Percentiles rank a stretch among this genome's conserved stretches.
Evolutionary conservation across 2,888 invertebrate genomes (phyloP).

Genomic region (Patella pellucida): DNA sequence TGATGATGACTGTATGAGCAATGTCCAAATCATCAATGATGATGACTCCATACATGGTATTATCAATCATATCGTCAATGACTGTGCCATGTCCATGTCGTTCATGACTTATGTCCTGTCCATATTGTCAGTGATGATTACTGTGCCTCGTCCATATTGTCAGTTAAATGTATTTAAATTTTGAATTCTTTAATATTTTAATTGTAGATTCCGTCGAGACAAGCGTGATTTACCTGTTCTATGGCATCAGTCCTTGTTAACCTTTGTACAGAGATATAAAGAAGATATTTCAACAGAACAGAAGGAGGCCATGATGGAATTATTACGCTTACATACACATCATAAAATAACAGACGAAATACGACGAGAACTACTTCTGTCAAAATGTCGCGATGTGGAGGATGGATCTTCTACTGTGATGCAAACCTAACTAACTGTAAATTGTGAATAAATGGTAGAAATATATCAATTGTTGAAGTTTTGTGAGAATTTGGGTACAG

Average conservation of each 20-base stretch:
- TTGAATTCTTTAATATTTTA: not conserved
- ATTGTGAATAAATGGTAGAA: not conserved
- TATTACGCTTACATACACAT: slow-evolving; percentile 81
- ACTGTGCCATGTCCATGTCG: too few species aligned
- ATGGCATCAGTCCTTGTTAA: slow-evolving; percentile 96
- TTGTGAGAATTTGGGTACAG: too few species aligned
- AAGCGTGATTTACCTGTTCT: slow-evolving; percentile 89
- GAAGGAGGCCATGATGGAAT: slow-evolving; percentile 84
- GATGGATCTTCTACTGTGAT: slow-evolving; percentile 9
- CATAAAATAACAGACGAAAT: slow-evolving; percentile 84
- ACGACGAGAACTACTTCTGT: slow-evolving; percentile 86
- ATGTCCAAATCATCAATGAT: too few species aligned
- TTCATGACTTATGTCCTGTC: too few species aligned
- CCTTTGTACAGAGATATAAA: slow-evolving; percentile 96
- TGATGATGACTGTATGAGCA: too few species aligned
- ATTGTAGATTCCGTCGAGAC: slow-evolving; percentile 85
- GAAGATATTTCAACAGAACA: slow-evolving; percentile 94
- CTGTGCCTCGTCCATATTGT: too few species aligned
- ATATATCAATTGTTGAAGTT: too few species aligned
- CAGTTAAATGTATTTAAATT: not conserved
- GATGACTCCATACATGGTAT: too few species aligned
- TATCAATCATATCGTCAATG: too few species aligned
- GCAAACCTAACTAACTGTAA: slow-evolving; percentile 13
- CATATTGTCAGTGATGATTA: too few species aligned
- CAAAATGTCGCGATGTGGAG: slow-evolving; percentile 81